Base-by-base conservation (phyloP, 2,113 vertebrate genomes). In the Triplophysa tibetana region DNA sequence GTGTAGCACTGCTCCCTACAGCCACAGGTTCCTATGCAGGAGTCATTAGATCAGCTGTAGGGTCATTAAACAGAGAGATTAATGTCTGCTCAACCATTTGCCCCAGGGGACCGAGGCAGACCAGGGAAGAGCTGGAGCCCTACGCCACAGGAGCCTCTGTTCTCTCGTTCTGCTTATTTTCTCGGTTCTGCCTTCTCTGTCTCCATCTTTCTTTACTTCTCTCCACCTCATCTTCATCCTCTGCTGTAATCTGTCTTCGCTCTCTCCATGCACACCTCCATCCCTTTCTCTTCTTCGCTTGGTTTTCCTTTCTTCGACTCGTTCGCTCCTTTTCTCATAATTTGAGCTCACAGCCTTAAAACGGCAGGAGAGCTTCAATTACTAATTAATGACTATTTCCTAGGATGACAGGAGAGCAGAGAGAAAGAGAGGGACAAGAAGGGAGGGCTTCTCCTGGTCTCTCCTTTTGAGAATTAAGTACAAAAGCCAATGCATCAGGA, bases 321-420 rank as follows among this genome's bases (percentile, higher is more conserved):
- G 12, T 64, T 24, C 24, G 11, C 48, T 70, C 81, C 26, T 63
- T 58, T 66, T 50, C 76, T 56, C 67, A 24, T 54, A 67, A 45
- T 84, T 48, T 33, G 58, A 65, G 41, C 45, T 38, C 56, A 70
- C 74, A 62, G 82, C 80, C 78, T 41, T 79, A 77, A 66, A 66
- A 79, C 81, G 80, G 80, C 88, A 88, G 74, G 82, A 86, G 85
- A 89, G 87, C 89, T 88, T 89, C 88, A 86, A 92, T 92, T 91
- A 92, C 88, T 90, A 90, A 92, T 92, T 91, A 92, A 92, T 91
- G 89, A 90, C 85, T 85, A 90, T 89, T 91, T 92, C 88, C 88
- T 81, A 61, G 90, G 80, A 83, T 86, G 74, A 77, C 61, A 52
- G 29, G 21, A 62, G 65, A 68, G 50, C 12, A 63, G 45, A 78